Conservation (phyloP, 2,113 vertebrate genomes). For the Forbesichthys agassizii region DNA sequence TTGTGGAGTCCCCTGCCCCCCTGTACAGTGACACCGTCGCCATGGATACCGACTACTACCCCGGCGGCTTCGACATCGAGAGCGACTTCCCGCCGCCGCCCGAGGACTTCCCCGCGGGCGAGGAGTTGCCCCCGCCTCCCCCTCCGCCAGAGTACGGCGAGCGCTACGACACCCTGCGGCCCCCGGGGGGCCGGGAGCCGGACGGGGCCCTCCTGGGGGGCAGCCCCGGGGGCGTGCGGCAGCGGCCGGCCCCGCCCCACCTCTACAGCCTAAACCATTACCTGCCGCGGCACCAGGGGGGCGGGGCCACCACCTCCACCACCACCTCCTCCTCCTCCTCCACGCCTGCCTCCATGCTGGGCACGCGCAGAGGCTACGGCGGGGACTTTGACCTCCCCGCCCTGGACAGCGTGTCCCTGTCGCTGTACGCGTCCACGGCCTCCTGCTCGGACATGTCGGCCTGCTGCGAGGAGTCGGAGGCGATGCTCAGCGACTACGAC, state of each 20-base stretch:
- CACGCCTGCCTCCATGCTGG: constrained; percentile 65
- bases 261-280: constrained; percentile 91
- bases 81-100: constrained; percentile 96
- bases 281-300: constrained; percentile 87
- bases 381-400: constrained; percentile 84
- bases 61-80: constrained; percentile 96
- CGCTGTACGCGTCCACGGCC: constrained; percentile 89
- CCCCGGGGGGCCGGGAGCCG: constrained; percentile 80
- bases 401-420: constrained; percentile 88
- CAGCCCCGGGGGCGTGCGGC: constrained; percentile 72
- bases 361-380: constrained; percentile 74
- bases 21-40: constrained; percentile 88
- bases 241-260: constrained; percentile 82
- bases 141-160: constrained; percentile 86
- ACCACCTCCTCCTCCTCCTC: constrained; percentile 46
- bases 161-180: constrained; percentile 86
- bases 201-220: constrained; percentile 69
- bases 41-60: constrained; percentile 97
- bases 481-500: constrained; percentile 95
- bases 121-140: constrained; percentile 90
- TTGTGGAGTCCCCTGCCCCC: constrained; percentile 86
- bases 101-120: constrained; percentile 87
- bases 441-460: constrained; percentile 98
- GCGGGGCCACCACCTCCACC: constrained; percentile 72
- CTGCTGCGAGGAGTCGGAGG: constrained; percentile 95